Conservation (phyloP, 1,140 invertebrate species). For the Bombus sibiricus region DNA sequence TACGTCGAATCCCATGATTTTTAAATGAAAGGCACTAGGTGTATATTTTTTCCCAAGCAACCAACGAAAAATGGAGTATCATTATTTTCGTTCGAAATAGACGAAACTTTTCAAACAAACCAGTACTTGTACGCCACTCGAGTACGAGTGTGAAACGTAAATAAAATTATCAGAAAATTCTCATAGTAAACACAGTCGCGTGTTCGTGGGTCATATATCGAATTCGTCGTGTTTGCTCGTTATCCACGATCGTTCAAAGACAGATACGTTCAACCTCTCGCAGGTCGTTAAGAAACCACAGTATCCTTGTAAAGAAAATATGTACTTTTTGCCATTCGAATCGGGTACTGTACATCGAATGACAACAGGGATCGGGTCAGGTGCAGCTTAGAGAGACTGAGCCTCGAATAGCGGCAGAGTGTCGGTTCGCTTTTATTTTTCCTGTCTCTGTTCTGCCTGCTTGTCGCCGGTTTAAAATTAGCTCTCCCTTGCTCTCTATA, state of each 20-base stretch:
- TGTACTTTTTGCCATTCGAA: background rate
- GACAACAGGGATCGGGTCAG: constrained; percentile 5
- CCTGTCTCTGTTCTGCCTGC: background rate
- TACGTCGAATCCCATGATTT: too few species aligned
- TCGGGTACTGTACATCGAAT: background rate
- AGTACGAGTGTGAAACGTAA: too few species aligned
- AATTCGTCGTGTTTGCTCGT: too few species aligned
- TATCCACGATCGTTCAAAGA: background rate
- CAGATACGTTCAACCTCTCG: background rate
- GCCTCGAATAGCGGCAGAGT: constrained; percentile 35
- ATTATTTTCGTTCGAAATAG: too few species aligned
- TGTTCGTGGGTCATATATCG: too few species aligned
- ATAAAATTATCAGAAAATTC: too few species aligned
- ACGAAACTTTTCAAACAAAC: too few species aligned
- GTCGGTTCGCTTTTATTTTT: constrained; percentile 10
- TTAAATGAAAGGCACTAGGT: fast-evolving
- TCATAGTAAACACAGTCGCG: too few species aligned
- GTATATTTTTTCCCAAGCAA: too few species aligned
- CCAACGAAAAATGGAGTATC: too few species aligned
- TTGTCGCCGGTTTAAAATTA: constrained; percentile 63
- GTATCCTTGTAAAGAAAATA: background rate
- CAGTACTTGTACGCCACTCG: too few species aligned
- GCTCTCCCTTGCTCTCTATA: constrained; percentile 40
- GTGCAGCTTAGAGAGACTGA: background rate
- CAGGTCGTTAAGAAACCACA: background rate